These are phyloP conservation scores for Diorhabda carinulata DNA, from an alignment of 1,140 invertebrate species.

Conservation along the genomic window DNA sequence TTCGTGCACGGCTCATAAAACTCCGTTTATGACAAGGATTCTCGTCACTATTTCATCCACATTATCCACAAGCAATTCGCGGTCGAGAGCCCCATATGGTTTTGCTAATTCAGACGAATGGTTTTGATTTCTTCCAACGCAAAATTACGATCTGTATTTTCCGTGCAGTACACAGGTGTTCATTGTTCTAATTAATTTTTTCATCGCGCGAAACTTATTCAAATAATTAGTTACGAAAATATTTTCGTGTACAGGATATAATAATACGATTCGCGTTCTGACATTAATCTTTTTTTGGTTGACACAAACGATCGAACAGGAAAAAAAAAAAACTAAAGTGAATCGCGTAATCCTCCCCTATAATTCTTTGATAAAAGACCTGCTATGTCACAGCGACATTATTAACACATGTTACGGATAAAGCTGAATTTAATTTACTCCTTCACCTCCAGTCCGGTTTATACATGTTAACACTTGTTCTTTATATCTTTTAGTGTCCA, in stretches of 20 bases:
- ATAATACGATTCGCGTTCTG: too few species aligned
- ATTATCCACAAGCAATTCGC: slow-evolving; percentile 19
- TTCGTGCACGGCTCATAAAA: slow-evolving; percentile 14
- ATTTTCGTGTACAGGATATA: too few species aligned
- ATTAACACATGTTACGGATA: slow-evolving; percentile 38
- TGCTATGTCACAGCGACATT: slow-evolving; percentile 34
- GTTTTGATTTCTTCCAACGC: neutral
- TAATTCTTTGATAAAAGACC: slow-evolving; percentile 21
- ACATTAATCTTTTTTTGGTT: too few species aligned
- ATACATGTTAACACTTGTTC: slow-evolving; percentile 19
- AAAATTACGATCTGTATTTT: slow-evolving; percentile 2
- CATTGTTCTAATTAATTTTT: neutral
- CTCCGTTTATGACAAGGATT: slow-evolving; percentile 16
- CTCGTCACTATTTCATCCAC: slow-evolving; percentile 21
- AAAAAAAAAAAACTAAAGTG: slow-evolving; percentile 25
- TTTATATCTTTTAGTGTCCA: slow-evolving; percentile 20
- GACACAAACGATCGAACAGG: slow-evolving; percentile 23
- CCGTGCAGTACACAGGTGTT: neutral
- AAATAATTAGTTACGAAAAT: too few species aligned
- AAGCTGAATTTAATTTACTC: slow-evolving; percentile 31
- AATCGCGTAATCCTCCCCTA: slow-evolving; percentile 30
- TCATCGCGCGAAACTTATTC: too few species aligned
- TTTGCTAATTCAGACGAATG: slow-evolving; percentile 17
- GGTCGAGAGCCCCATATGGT: slow-evolving; percentile 14
- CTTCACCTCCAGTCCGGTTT: neutral